Conservation (phyloP, 1,140 invertebrate species). For the Argopecten irradians region DNA sequence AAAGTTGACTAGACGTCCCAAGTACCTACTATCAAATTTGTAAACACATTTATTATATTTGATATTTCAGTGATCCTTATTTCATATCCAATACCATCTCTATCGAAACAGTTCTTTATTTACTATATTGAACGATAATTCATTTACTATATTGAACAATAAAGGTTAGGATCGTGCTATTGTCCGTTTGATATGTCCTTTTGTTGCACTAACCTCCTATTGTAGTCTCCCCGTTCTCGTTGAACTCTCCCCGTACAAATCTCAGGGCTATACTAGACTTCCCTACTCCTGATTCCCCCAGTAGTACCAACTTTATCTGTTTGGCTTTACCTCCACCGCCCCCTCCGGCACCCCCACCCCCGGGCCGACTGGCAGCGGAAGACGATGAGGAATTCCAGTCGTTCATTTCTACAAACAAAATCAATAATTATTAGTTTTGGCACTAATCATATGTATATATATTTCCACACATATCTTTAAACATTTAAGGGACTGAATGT, state of each 20-base stretch:
- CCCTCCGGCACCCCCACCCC: neutral
- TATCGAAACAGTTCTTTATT: neutral
- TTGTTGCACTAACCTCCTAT: constrained; percentile 87
- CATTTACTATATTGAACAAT: neutral
- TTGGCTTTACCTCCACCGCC: constrained; percentile 84
- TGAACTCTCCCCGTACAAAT: constrained; percentile 99
- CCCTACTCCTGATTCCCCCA: constrained; percentile 99
- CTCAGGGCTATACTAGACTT: constrained; percentile 99
- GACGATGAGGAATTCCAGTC: neutral
- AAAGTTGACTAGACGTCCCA: no score
- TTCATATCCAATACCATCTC: no score
- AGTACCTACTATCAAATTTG: no score
- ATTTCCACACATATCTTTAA: no score
- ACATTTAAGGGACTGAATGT: no score
- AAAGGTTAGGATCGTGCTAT: neutral
- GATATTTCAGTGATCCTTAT: no score
- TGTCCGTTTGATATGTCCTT: neutral
- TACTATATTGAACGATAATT: neutral
- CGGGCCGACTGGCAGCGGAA: neutral
- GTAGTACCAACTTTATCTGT: constrained; percentile 98
- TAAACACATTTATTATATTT: no score
- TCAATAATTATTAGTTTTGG: no score
- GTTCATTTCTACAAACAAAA: neutral
- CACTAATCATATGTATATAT: no score
- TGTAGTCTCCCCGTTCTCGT: constrained; percentile 99